Percentiles rank a stretch among this genome's conserved stretches.
These are phyloP conservation scores for Prochilodus magdalenae DNA, from an alignment of 2,113 vertebrate genomes.

Conservation along the genomic window DNA sequence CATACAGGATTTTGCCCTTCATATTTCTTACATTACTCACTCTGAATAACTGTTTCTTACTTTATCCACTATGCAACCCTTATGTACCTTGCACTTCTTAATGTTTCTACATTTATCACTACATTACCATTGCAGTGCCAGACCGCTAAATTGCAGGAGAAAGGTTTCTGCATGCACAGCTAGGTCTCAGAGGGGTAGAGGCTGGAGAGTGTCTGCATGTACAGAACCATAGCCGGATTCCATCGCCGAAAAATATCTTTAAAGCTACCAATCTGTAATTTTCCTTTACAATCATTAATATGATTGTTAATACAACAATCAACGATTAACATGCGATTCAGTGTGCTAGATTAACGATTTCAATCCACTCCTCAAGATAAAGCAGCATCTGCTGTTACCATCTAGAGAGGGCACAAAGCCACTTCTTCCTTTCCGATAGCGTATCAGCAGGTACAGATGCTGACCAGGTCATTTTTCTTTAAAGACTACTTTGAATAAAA, in stretches of 20 bases:
- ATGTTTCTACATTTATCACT: slow-evolving; percentile 19
- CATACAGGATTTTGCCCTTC: slow-evolving; percentile 15
- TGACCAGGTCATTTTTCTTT: no score
- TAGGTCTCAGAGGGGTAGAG: slow-evolving; percentile 13
- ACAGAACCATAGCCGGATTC: background rate
- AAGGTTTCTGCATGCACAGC: slow-evolving; percentile 10
- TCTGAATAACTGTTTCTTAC: slow-evolving; percentile 14
- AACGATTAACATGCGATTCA: no score
- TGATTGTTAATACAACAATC: no score
- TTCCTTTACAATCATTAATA: no score
- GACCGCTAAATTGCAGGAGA: slow-evolving; percentile 1
- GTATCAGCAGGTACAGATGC: no score
- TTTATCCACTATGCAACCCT: background rate
- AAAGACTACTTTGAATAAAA: no score
- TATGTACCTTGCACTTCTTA: background rate
- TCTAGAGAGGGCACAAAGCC: no score
- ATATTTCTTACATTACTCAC: background rate
- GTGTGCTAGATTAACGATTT: no score
- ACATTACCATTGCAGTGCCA: background rate
- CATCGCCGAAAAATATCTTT: background rate
- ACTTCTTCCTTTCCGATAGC: no score
- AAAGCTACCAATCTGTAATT: background rate
- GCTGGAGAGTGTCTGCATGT: slow-evolving; percentile 33
- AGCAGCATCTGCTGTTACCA: no score
- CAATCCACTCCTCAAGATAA: no score